These are phyloP conservation scores for Gobio occitaniae DNA, from an alignment of 2,797 vertebrate genomes.

Conservation along the genomic window DNA sequence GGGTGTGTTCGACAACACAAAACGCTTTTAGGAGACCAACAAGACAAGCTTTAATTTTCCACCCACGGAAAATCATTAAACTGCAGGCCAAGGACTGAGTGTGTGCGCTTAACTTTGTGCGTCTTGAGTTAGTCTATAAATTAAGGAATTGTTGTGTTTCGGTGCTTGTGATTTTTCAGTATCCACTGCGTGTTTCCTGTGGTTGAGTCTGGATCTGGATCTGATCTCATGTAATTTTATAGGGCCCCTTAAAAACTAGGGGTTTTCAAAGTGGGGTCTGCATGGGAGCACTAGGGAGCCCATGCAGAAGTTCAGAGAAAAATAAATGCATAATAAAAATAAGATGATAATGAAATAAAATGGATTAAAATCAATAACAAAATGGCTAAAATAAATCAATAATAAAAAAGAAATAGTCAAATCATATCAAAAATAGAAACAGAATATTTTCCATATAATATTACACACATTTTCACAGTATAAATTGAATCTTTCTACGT, in stretches of 20 bases:
- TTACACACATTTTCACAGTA: background rate
- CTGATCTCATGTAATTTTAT: background rate
- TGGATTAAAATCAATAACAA: background rate
- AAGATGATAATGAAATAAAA: background rate
- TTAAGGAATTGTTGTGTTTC: background rate
- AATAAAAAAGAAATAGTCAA: too few species aligned
- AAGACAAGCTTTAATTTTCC: slow-evolving; percentile 28
- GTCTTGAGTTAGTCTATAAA: background rate
- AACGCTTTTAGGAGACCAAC: background rate
- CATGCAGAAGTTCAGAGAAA: background rate
- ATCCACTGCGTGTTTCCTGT: background rate
- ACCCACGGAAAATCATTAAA: slow-evolving; percentile 29
- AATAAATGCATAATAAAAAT: background rate
- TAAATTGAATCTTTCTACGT: background rate
- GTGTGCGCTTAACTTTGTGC: slow-evolving; percentile 1
- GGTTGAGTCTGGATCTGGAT: slow-evolving; percentile 4
- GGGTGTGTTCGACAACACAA: background rate
- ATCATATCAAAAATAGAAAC: background rate
- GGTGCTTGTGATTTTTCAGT: background rate
- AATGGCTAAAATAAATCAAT: background rate
- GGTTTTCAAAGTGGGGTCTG: background rate
- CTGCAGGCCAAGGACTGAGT: slow-evolving; percentile 26
- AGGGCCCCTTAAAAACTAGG: background rate
- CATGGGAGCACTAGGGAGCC: background rate
- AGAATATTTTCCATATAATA: background rate